Evolutionary conservation across 1,140 invertebrate species (phyloP).

Genomic region (Plectrocnemia conspersa): DNA sequence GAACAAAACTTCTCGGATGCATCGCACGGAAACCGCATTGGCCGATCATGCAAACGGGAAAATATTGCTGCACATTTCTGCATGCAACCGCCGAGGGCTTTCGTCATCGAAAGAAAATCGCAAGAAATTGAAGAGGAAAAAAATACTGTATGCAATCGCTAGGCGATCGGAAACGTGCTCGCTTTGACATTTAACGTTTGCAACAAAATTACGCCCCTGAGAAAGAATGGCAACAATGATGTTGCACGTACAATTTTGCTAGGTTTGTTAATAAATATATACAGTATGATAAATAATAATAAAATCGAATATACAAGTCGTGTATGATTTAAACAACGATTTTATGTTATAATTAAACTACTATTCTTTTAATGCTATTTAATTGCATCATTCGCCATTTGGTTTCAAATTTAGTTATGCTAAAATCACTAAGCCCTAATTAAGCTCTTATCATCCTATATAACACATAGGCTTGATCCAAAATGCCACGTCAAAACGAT

Average conservation of each 20-base stretch:
- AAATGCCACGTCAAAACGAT: not conserved
- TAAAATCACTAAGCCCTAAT: not conserved
- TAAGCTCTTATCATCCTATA: not conserved
- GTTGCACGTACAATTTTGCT: not conserved
- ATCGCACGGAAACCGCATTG: conserved; percentile 25
- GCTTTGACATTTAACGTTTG: conserved; percentile 34
- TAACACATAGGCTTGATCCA: not conserved
- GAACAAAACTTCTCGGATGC: conserved; percentile 4
- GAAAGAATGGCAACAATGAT: conserved; percentile 3
- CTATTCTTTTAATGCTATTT: too few species aligned
- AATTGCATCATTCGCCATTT: too few species aligned
- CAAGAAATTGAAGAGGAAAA: conserved; percentile 7
- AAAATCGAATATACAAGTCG: too few species aligned
- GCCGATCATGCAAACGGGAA: conserved; percentile 18
- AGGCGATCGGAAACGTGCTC: conserved; percentile 28
- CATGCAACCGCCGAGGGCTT: conserved; percentile 14
- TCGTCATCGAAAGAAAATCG: conserved; percentile 23
- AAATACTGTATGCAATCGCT: conserved; percentile 21
- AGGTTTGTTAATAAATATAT: too few species aligned
- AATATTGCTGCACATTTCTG: conserved; percentile 8
- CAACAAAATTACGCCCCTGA: conserved; percentile 20
- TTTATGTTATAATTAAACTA: too few species aligned
- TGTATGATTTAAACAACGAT: too few species aligned
- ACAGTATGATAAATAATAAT: too few species aligned
- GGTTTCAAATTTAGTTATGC: too few species aligned